phyloP scores from a whole-genome alignment of 2,113 vertebrate genomes.

The Oxyruncus cristatus region DNA sequence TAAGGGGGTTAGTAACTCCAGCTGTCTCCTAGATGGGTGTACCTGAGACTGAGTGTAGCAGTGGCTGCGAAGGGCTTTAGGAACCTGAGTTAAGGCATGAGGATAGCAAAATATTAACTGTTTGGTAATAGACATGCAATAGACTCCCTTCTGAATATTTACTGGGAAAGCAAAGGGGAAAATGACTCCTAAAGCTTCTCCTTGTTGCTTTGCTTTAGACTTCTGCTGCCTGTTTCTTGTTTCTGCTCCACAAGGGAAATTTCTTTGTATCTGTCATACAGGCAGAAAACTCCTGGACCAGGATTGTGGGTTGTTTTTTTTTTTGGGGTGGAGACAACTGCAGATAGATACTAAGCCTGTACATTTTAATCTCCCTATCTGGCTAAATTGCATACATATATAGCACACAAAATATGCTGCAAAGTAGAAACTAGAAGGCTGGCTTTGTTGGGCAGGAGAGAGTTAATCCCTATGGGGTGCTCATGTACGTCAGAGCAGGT shows the following conservation, averaged over 20 bases:
- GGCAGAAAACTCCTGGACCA: conserved; percentile 7
- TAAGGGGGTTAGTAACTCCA: background rate
- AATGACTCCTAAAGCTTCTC: background rate
- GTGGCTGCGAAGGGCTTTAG: background rate
- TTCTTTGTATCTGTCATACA: background rate
- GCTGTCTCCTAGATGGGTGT: background rate
- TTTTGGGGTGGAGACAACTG: conserved; percentile 7
- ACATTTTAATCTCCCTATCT: background rate
- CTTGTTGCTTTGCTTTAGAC: background rate
- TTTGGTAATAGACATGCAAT: background rate
- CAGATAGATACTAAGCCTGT: background rate
- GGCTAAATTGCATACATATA: conserved; percentile 32
- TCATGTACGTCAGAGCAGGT: conserved; percentile 72
- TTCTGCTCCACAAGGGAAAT: background rate
- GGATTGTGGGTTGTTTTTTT: background rate
- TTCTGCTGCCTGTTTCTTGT: background rate
- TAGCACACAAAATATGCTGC: background rate
- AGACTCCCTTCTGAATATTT: background rate
- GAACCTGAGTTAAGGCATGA: background rate
- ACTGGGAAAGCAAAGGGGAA: background rate
- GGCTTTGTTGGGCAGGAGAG: conserved; percentile 60
- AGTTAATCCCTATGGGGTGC: conserved; percentile 72
- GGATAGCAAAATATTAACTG: background rate
- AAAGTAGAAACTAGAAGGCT: conserved; percentile 40
- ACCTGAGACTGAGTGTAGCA: background rate